A percentile compares a stretch with the other conserved stretches of the same genome.
These are phyloP conservation scores for Mellivora capensis DNA, from an alignment of 2,113 vertebrate genomes.

Conservation along the genomic window DNA sequence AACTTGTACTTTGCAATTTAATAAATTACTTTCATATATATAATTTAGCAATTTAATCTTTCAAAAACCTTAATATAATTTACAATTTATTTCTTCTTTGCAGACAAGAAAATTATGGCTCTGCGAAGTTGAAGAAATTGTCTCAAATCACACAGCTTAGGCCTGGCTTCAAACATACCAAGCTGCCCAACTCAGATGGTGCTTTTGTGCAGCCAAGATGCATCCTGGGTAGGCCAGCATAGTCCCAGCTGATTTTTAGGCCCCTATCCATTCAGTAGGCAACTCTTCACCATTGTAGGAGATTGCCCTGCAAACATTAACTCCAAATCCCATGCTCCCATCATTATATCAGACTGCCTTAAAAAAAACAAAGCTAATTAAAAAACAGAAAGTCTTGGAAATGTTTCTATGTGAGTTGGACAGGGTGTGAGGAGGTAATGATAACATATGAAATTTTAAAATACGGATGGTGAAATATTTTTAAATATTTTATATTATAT, in stretches of 20 bases:
- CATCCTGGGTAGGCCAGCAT: background rate
- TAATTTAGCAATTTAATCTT: conserved; percentile 4
- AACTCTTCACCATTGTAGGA: background rate
- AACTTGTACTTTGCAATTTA: background rate
- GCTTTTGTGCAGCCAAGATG: background rate
- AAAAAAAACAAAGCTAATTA: background rate
- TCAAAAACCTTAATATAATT: background rate
- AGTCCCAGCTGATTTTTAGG: background rate
- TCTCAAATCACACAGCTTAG: background rate
- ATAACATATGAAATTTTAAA: conserved; percentile 1
- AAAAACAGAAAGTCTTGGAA: background rate
- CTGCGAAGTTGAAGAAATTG: background rate
- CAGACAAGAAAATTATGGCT: background rate
- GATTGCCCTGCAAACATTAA: background rate
- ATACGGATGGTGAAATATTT: background rate
- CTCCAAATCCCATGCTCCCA: background rate
- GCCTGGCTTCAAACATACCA: background rate
- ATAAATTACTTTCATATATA: background rate
- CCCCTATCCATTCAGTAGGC: background rate
- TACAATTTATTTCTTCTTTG: background rate
- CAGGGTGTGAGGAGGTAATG: rapidly evolving
- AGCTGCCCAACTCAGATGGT: background rate
- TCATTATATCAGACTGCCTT: background rate
- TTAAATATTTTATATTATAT: background rate
- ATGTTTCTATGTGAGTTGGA: background rate